Conservation (phyloP, 2,888 invertebrate genomes). For the Exephanes ischioxanthus region DNA sequence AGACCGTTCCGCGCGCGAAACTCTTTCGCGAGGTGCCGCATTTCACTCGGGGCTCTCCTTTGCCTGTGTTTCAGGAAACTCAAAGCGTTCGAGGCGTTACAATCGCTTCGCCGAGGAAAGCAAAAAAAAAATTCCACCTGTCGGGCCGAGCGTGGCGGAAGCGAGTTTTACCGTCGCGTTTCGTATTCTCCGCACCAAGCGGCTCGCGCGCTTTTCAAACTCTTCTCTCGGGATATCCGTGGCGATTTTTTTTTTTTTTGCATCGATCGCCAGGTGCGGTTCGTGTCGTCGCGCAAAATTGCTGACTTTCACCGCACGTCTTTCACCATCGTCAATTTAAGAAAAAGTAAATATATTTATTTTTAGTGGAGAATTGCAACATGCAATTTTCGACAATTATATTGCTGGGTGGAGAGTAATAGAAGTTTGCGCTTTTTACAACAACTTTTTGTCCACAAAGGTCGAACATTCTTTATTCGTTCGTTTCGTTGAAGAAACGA, state of each 20-base stretch:
- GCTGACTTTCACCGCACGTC: not conserved
- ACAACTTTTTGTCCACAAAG: too few species aligned
- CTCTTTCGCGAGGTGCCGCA: slow-evolving; percentile 22
- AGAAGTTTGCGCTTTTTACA: too few species aligned
- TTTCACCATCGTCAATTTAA: not conserved
- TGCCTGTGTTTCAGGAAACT: slow-evolving; percentile 55
- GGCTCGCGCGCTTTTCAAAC: not conserved
- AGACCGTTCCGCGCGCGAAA: slow-evolving; percentile 33
- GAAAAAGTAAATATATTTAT: not conserved
- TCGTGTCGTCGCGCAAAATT: not conserved
- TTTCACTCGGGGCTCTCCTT: slow-evolving; percentile 44
- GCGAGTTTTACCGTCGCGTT: slow-evolving; percentile 9
- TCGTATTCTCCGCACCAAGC: not conserved
- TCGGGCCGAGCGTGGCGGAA: slow-evolving; percentile 43
- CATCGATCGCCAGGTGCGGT: not conserved
- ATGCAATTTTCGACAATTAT: too few species aligned
- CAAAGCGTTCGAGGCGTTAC: slow-evolving; percentile 39
- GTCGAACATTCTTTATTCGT: too few species aligned
- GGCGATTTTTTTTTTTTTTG: not conserved
- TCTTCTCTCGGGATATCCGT: not conserved
- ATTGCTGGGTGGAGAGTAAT: too few species aligned
- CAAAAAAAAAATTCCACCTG: slow-evolving; percentile 37
- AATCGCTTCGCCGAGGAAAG: slow-evolving; percentile 27
- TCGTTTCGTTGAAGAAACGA: too few species aligned
- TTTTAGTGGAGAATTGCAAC: not conserved